Conservation (phyloP, 2,113 vertebrate genomes). For the Heliornis fulica region DNA sequence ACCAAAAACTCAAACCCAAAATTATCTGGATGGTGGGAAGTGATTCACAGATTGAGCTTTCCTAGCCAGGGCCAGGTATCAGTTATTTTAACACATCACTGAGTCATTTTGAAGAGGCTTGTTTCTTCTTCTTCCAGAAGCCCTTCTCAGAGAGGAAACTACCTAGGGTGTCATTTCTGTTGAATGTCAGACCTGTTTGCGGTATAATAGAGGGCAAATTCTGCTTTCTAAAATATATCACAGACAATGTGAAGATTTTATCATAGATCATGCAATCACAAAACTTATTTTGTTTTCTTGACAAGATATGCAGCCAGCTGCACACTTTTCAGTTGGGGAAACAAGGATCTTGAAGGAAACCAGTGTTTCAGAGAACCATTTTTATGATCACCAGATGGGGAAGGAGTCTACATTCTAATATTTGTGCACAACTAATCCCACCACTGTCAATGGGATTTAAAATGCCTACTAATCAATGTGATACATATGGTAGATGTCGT, state of each 20-base stretch:
- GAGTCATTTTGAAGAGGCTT: background rate
- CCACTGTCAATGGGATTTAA: conserved; percentile 35
- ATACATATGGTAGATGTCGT: conserved; percentile 23
- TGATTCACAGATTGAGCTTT: background rate
- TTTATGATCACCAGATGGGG: background rate
- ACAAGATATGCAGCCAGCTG: background rate
- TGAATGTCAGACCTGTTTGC: background rate
- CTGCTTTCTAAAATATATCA: background rate
- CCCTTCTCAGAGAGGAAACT: background rate
- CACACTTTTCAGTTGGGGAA: background rate
- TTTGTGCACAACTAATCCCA: conserved; percentile 5
- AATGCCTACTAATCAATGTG: background rate
- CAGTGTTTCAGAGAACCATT: background rate
- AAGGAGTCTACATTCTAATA: background rate
- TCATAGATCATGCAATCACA: background rate
- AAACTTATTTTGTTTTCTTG: background rate
- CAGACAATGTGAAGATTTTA: background rate
- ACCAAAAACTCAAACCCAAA: background rate
- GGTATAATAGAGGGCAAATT: background rate
- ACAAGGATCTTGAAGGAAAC: background rate
- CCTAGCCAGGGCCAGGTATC: background rate
- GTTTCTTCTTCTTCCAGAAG: background rate
- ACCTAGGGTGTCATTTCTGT: background rate
- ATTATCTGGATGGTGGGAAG: background rate
- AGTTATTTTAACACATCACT: background rate